Evolutionary conservation across 37 sponge, comb jelly and placozoan species (phyloP).

Genomic region (Axinella damicornis): DNA sequence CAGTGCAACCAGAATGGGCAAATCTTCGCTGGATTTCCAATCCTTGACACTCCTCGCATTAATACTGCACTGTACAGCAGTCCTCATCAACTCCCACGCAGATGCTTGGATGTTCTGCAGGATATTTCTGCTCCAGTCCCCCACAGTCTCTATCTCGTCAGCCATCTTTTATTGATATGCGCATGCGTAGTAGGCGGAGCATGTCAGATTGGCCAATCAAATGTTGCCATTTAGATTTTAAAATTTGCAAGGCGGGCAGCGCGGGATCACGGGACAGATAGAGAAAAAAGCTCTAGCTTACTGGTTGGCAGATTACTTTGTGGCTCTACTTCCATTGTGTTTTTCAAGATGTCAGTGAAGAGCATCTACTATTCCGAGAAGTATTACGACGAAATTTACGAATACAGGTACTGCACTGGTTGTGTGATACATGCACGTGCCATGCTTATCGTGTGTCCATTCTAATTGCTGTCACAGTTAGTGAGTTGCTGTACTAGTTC

Average conservation of each 20-base stretch:
- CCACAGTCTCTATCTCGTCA: slow-evolving; percentile 12
- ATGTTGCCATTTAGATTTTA: neutral
- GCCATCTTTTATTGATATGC: neutral
- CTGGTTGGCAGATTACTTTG: no score
- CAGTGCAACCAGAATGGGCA: neutral
- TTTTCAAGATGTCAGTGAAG: slow-evolving; percentile 38
- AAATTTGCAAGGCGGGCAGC: neutral
- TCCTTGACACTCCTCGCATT: slow-evolving; percentile 4
- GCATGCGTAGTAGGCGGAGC: slow-evolving; percentile 22
- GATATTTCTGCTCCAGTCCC: slow-evolving; percentile 12
- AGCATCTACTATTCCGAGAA: slow-evolving; percentile 95
- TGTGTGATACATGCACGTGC: neutral
- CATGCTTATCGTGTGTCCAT: no score
- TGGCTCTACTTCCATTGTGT: no score
- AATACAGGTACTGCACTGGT: slow-evolving; percentile 85
- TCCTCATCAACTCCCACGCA: slow-evolving; percentile 20
- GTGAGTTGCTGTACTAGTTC: no score
- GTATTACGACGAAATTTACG: slow-evolving; percentile 89
- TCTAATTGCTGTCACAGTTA: no score
- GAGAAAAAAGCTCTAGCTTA: neutral
- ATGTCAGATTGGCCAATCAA: slow-evolving; percentile 14
- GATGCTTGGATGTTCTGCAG: neutral
- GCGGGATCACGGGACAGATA: no score
- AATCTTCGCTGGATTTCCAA: neutral
- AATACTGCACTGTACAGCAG: neutral